Evolutionary conservation across 2,888 invertebrate genomes (phyloP), one percentile per base, ranked within the genome.

Genomic region (Drosophila macrospina): DNA sequence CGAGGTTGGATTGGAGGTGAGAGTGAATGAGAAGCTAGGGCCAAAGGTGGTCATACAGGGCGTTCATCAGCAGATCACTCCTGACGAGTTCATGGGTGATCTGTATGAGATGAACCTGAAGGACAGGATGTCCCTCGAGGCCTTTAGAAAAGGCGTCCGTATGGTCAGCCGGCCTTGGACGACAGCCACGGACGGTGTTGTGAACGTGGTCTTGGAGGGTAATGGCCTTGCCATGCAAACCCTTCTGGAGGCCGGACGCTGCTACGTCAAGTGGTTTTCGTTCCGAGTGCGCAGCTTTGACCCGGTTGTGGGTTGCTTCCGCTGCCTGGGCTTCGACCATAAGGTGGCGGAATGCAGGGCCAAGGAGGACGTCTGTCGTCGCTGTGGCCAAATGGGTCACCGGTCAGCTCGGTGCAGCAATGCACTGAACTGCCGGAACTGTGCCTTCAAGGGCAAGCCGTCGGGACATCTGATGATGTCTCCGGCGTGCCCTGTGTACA

Each of bases 231-330:
- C 52, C 28, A 37, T 52, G 45, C 24, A 26, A 26, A 8, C 39
- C 7, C 6, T 52, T 6, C 8, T 41, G 11, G 52, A 41, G 4
- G n/a, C 16, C 2, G 60, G 51, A 4, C 45, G 61, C 5, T 61
- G 61, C 24, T 61, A 61, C 1, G 13, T 61, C 1, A 61, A 61
- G 47, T 54, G 61, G 47, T 62, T 62, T 2, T 62, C 52, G 5
- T 54, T 62, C 15, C 39, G 42, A 4, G n/a, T n/a, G n/a, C n/a
- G n/a, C n/a, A n/a, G n/a, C 6, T 55, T 28, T 5, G 45, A 45
- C n/a, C 55, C 34, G 15, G 44, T 55, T 13, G 32, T 55, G 13
- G 32, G 44, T 2, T 56, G 56, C n/a, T 56, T 34, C n/a, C 36
- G 56, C 5, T 56, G 45, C 13, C 16, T 45, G n/a, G 45, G 56